phyloP scores from a whole-genome alignment of 2,797 vertebrate genomes.

The Epinephelus malabaricus region DNA sequence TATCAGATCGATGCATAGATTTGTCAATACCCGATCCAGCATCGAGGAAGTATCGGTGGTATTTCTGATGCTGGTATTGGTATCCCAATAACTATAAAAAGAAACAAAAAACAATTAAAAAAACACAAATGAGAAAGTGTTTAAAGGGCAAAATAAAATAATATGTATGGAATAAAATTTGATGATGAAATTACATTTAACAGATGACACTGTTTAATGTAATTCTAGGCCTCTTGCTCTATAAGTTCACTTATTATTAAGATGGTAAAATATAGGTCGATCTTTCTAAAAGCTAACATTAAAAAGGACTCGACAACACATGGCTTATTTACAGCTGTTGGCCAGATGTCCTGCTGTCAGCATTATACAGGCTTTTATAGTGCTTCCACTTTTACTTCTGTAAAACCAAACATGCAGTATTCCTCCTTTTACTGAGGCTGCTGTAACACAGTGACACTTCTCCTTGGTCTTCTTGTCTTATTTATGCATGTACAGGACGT shows the following conservation, averaged over 20 bases:
- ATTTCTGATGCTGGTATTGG: too few species aligned
- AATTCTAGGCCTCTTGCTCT: too few species aligned
- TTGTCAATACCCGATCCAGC: too few species aligned
- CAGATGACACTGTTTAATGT: too few species aligned
- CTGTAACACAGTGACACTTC: slow-evolving; percentile 2
- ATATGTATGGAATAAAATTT: neutral
- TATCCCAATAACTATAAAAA: too few species aligned
- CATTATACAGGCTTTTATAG: neutral
- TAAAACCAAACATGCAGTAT: neutral
- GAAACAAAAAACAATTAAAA: neutral
- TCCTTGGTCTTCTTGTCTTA: neutral
- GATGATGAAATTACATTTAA: neutral
- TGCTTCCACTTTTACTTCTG: neutral
- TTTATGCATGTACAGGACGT: neutral
- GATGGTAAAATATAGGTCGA: neutral
- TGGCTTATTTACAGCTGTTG: neutral
- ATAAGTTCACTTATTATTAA: too few species aligned
- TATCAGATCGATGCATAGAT: too few species aligned
- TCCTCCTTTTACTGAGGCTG: neutral
- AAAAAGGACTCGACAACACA: neutral
- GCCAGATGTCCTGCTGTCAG: slow-evolving; percentile 2
- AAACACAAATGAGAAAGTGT: neutral
- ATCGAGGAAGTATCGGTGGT: too few species aligned
- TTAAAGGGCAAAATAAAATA: neutral
- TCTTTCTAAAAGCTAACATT: neutral